Percentiles rank a stretch among this genome's conserved stretches.
Evolutionary conservation across 2,888 invertebrate species (phyloP).

Genomic region (Megamerina dolium): DNA sequence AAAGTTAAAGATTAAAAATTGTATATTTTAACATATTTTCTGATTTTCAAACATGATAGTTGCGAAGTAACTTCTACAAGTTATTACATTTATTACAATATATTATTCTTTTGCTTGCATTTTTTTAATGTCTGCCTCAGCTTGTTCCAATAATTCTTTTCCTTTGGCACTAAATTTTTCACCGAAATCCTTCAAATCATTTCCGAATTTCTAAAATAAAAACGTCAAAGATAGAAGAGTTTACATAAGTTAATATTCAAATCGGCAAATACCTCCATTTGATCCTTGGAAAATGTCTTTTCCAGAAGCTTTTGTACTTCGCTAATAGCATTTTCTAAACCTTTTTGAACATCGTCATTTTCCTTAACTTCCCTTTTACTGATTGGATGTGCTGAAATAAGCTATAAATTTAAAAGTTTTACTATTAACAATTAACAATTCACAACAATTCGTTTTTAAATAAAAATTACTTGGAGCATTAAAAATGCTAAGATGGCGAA

Average conservation of each 20-base stretch:
- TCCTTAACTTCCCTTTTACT: constrained; percentile 3
- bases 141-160: constrained; percentile 12
- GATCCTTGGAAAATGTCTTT: constrained; percentile 13
- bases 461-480: background rate
- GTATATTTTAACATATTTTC: too few relatives aligned
- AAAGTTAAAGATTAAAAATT: too few relatives aligned
- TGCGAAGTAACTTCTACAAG: too few relatives aligned
- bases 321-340: constrained; percentile 7
- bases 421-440: background rate
- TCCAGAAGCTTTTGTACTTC: constrained; percentile 9
- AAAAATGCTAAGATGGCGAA: too few relatives aligned
- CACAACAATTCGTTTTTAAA: background rate
- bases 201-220: constrained; percentile 13
- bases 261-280: constrained; percentile 8
- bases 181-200: constrained; percentile 11
- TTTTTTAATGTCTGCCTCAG: constrained; percentile 15
- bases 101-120: constrained; percentile 5
- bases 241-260: background rate
- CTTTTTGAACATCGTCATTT: constrained; percentile 3
- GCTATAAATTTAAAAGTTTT: constrained; percentile 1
- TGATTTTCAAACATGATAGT: too few relatives aligned
- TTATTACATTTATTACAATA: too few relatives aligned
- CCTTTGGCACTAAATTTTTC: constrained; percentile 10
- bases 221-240: background rate
- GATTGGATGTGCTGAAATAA: constrained; percentile 12